Conservation (phyloP, 2,888 invertebrate genomes). For the Zhengitettix transpicula region DNA sequence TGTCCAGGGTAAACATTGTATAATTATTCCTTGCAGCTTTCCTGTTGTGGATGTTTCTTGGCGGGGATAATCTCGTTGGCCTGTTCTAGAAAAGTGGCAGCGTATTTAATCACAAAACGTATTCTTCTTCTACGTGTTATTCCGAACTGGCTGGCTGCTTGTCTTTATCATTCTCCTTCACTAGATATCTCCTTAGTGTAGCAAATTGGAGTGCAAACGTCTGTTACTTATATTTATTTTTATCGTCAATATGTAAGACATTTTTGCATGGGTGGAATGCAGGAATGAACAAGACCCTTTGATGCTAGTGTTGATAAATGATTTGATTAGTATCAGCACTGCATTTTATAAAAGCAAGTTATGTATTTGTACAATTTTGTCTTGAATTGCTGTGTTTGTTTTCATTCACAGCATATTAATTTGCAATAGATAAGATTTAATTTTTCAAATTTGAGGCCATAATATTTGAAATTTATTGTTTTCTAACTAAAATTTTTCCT, state of each 20-base stretch:
- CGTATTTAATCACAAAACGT: conserved; percentile 14
- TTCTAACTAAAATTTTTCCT: no score
- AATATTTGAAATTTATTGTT: no score
- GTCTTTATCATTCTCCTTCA: conserved; percentile 14
- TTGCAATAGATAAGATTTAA: no score
- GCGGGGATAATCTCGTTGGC: conserved; percentile 14
- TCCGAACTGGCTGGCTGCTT: conserved; percentile 15
- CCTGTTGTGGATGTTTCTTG: conserved; percentile 15
- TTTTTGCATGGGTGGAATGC: conserved; percentile 9
- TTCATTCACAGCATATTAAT: no score
- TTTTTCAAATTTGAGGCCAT: no score
- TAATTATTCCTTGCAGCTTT: conserved; percentile 15
- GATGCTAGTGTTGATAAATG: no score
- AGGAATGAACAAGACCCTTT: conserved; percentile 1
- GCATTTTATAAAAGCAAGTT: no score
- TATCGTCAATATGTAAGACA: conserved; percentile 12
- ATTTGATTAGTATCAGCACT: no score
- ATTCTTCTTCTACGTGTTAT: conserved; percentile 15
- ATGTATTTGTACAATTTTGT: no score
- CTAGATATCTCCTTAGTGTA: conserved; percentile 14
- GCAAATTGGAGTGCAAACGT: conserved; percentile 14
- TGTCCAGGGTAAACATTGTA: conserved; percentile 13
- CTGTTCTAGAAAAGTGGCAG: conserved; percentile 13
- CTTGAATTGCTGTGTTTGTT: no score
- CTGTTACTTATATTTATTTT: conserved; percentile 11